Evolutionary conservation across 2,113 vertebrate genomes (phyloP).

Genomic region (Tupaia chinensis): DNA sequence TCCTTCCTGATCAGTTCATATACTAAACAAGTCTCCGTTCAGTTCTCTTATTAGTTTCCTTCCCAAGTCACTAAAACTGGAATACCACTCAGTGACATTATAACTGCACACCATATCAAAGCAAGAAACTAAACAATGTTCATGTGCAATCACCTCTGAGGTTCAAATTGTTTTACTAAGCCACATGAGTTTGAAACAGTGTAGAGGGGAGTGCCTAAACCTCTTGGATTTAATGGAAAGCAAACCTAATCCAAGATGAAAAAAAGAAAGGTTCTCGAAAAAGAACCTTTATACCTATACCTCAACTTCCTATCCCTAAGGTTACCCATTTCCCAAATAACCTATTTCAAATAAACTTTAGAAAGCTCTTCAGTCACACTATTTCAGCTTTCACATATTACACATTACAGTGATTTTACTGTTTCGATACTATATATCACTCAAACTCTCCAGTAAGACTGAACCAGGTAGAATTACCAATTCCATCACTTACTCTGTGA

Average conservation of each 20-base stretch:
- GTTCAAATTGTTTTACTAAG: slow-evolving; percentile 27
- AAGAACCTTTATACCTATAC: background rate
- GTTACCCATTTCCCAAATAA: slow-evolving; percentile 3
- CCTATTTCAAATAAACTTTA: slow-evolving; percentile 26
- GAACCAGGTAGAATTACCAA: background rate
- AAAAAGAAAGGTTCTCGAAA: background rate
- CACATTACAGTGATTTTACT: background rate
- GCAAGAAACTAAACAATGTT: slow-evolving; percentile 30
- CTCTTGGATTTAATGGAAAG: background rate
- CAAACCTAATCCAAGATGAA: slow-evolving; percentile 11
- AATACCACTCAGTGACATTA: background rate
- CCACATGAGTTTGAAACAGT: background rate
- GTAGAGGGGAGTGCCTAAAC: background rate
- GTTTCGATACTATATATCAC: background rate
- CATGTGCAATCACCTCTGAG: background rate
- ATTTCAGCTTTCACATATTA: slow-evolving; percentile 1
- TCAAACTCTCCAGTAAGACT: background rate
- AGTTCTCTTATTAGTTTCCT: background rate
- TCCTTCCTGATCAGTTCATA: background rate
- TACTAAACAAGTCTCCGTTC: slow-evolving; percentile 13
- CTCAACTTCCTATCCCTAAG: background rate
- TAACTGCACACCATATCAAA: background rate
- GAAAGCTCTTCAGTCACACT: background rate
- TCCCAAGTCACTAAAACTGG: slow-evolving; percentile 40
- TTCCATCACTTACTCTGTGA: background rate